Percentiles rank a stretch among this genome's conserved stretches.
Conservation (phyloP, 2,113 vertebrate genomes). For the Anthoscopus minutus region DNA sequence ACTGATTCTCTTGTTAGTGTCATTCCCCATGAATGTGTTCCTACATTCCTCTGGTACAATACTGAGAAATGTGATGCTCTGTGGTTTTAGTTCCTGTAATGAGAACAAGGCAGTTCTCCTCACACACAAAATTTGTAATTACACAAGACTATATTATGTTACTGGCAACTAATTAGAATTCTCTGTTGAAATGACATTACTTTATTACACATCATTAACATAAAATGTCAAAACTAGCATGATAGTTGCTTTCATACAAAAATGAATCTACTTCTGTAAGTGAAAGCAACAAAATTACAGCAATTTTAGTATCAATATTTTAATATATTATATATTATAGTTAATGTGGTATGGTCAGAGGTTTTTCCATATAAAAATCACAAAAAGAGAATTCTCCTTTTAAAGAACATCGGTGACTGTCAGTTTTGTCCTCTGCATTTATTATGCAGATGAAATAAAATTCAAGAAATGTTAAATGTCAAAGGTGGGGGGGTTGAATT, state of each 20-base stretch:
- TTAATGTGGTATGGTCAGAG: background rate
- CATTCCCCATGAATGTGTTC: background rate
- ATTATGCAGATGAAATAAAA: background rate
- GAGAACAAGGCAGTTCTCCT: conserved; percentile 5
- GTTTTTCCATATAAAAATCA: background rate
- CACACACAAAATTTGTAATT: background rate
- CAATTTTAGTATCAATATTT: background rate
- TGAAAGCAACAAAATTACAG: background rate
- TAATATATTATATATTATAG: background rate
- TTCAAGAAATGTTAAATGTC: background rate
- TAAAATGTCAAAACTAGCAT: conserved; percentile 5
- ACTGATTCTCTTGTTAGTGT: background rate
- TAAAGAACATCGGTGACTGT: background rate
- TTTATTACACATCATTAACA: background rate
- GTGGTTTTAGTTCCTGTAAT: background rate
- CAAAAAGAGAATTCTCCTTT: background rate
- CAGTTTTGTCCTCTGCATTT: background rate
- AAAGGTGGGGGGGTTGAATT: background rate
- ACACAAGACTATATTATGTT: background rate
- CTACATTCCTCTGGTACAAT: background rate
- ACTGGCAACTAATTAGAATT: conserved; percentile 34
- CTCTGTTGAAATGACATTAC: background rate
- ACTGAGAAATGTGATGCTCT: background rate
- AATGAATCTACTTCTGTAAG: background rate
- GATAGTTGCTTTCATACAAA: background rate